phyloP scores from a whole-genome alignment of 2,797 vertebrate species.

The Phataginus tricuspis region DNA sequence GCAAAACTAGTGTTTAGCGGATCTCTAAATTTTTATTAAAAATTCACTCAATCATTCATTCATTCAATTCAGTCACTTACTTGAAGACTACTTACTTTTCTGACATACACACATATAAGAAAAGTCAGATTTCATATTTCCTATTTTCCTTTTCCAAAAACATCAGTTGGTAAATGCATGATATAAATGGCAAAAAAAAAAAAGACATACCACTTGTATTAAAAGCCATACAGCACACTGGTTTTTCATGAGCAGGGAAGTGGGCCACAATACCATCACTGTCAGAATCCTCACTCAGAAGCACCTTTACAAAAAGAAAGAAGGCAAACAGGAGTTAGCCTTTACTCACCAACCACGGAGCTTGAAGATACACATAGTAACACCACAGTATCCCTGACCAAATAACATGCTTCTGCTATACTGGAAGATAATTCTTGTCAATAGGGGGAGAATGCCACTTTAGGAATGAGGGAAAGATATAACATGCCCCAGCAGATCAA shows the following conservation, averaged over 20 bases:
- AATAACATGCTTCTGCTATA: neutral
- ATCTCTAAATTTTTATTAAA: neutral
- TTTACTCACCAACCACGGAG: neutral
- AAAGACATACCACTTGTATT: conserved; percentile 95
- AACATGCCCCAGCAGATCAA: neutral
- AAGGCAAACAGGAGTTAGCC: conserved; percentile 46
- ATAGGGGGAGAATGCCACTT: neutral
- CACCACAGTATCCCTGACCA: neutral
- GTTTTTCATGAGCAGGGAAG: conserved; percentile 99
- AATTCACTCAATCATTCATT: neutral
- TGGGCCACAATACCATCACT: conserved; percentile 97
- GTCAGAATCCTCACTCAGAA: conserved; percentile 97
- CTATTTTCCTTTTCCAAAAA: neutral
- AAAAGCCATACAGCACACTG: conserved; percentile 99
- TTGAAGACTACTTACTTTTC: neutral
- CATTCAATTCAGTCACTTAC: neutral
- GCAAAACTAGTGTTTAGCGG: neutral
- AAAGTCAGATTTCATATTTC: neutral
- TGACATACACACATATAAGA: neutral
- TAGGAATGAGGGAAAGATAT: neutral
- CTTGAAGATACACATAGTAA: neutral
- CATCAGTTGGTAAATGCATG: neutral
- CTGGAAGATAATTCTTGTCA: neutral
- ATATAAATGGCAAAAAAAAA: neutral
- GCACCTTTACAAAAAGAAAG: conserved; percentile 87